Evolutionary conservation across 2,113 vertebrate genomes (phyloP), one percentile per base, ranked within the genome.

Genomic region (Apaloderma vittatum): DNA sequence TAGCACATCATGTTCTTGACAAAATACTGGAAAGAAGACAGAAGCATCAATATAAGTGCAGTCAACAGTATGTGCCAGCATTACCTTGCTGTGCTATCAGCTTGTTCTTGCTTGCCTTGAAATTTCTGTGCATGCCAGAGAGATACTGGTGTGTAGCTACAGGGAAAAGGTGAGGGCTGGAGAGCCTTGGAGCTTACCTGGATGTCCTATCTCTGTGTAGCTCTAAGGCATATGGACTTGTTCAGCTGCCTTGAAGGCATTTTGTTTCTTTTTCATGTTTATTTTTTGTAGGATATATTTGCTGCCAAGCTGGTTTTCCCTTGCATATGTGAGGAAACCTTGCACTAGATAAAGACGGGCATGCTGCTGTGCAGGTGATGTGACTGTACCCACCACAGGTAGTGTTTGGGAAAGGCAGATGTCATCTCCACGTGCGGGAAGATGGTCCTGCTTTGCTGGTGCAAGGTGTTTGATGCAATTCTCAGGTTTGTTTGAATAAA

Each of bases 371-470:
- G 26, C 32, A 3, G 49, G 21, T 79, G 27, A 37, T 34, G 51
- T 30, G 66, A 36, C 57, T 67, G 40, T 6, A 45, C 17, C 15
- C 57, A 6, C 4, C 1, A 22, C 23, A 20, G 17, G 8, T 11
- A 5, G 0, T 1, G 1, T 24, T 29, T 30, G 24, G 16, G 37
- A 40, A n/a, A 46, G 16, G 32, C 15, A n/a, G 10, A 17, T 23
- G 48, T 4, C 3, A 0, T 27, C 24, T 36, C 46, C 14, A 2
- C 1, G 3, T 3, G 1, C 0, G 0, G 57, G 24, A 55, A 29
- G 16, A 8, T 3, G 15, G 20, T 57, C 43, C 36, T 63, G 22
- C 48, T 54, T 58, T 75, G 52, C 37, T 22, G 21, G 5, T 45
- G 34, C 23, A 32, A 66, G 48, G 23, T 12, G 30, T 52, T 65